phyloP scores from a whole-genome alignment of 2,797 vertebrate species.

The Pipistrellus nathusii region DNA sequence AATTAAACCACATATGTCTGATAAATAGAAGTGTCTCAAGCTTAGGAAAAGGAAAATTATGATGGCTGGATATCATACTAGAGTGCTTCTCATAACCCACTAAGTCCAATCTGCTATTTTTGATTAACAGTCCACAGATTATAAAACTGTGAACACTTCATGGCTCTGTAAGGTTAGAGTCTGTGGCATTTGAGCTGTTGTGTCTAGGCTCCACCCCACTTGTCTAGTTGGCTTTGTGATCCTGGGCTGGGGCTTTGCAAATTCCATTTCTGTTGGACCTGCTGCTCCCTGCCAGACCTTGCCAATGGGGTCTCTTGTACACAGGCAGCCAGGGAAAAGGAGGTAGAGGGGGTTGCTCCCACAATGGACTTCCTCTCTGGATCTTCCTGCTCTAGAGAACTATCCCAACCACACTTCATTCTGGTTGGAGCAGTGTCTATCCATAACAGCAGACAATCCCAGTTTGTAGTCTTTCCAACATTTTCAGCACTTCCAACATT shows the following conservation, averaged over 20 bases:
- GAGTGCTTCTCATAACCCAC: not conserved
- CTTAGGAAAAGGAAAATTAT: not conserved
- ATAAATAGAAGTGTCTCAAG: not conserved
- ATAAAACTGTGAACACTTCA: not conserved
- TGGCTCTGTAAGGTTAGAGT: not conserved
- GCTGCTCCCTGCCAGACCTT: not conserved
- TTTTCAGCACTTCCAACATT: not conserved
- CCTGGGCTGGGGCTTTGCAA: not conserved
- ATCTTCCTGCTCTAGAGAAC: not conserved
- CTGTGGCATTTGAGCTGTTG: not conserved
- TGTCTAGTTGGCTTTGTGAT: not conserved
- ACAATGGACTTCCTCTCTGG: not conserved
- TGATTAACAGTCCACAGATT: not conserved
- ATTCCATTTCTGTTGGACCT: not conserved
- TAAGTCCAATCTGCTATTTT: not conserved
- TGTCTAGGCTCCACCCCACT: not conserved
- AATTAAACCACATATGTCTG: slow-evolving; percentile 67
- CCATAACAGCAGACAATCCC: not conserved
- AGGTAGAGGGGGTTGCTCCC: not conserved
- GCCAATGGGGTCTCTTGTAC: not conserved
- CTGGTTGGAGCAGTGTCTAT: no score
- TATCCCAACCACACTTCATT: not conserved
- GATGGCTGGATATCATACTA: not conserved
- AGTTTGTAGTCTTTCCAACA: not conserved
- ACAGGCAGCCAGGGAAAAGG: not conserved